Percentiles rank a stretch among this genome's conserved stretches.
Conservation (phyloP, 2,113 vertebrate genomes). For the Nycticryphes semicollaris region DNA sequence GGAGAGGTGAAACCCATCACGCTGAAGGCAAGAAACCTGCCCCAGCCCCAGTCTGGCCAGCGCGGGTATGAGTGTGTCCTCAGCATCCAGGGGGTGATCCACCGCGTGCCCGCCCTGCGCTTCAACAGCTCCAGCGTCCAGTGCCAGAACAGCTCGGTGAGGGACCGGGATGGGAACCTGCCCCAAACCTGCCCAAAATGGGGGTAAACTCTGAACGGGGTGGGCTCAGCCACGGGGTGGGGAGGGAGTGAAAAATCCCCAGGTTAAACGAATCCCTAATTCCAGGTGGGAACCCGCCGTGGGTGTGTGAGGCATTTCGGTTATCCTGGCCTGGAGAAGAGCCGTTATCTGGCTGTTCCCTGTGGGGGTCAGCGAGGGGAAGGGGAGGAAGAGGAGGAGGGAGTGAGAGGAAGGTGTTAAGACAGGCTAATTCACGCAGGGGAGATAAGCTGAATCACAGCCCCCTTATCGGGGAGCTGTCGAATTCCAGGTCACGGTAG, state of each 20-base stretch:
- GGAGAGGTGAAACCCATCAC: conserved; percentile 97
- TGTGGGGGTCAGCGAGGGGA: conserved; percentile 42
- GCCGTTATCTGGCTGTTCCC: conserved; percentile 49
- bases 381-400: conserved; percentile 4
- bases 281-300: background rate
- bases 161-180: background rate
- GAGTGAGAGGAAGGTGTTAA: conserved; percentile 57
- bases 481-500: conserved; percentile 59
- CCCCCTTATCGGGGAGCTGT: conserved; percentile 76
- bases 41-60: conserved; percentile 96
- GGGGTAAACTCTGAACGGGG: accelerated
- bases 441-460: conserved; percentile 75
- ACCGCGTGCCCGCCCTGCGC: conserved; percentile 93
- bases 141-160: conserved; percentile 98
- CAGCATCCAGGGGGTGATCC: conserved; percentile 87
- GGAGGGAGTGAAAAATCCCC: background rate
- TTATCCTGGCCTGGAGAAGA: conserved; percentile 28
- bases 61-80: conserved; percentile 96
- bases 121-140: conserved; percentile 99
- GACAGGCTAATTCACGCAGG: conserved; percentile 70
- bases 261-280: background rate
- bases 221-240: background rate
- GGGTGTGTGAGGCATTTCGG: conserved; percentile 12
- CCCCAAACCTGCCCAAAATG: background rate
- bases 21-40: conserved; percentile 92